phyloP scores from a whole-genome alignment of 2,797 vertebrate species.

The Pseudochromis fuscus region DNA sequence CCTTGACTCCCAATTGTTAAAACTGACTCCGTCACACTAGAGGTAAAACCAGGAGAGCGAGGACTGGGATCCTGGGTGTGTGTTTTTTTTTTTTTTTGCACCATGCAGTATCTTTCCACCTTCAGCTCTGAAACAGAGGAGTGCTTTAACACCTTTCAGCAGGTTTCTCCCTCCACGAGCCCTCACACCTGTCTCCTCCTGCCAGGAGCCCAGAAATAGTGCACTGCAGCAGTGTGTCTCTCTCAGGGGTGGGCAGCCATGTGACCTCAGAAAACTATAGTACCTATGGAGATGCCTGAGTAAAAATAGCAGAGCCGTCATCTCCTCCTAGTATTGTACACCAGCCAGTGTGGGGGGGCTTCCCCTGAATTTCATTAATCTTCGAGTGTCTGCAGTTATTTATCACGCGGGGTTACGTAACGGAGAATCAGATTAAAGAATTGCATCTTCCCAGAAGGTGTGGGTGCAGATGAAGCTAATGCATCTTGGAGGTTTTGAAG shows the following conservation, averaged over 20 bases:
- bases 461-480: conserved; percentile 57
- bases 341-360: conserved; percentile 53
- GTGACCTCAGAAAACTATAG: conserved; percentile 70
- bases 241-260: conserved; percentile 56
- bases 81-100: conserved; percentile 53
- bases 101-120: conserved; percentile 45
- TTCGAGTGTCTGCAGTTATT: conserved; percentile 68
- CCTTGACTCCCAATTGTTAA: conserved; percentile 58
- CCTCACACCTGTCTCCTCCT: conserved; percentile 79
- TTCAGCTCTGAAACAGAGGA: conserved; percentile 34
- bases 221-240: conserved; percentile 69
- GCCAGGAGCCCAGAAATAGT: conserved; percentile 77
- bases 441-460: conserved; percentile 58
- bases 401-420: conserved; percentile 70
- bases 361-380: conserved; percentile 74
- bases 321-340: conserved; percentile 47
- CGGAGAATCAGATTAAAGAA: conserved; percentile 65
- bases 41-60: conserved; percentile 22
- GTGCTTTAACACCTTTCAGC: conserved; percentile 69
- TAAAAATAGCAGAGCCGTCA: conserved; percentile 73
- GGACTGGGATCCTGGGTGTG: conserved; percentile 15
- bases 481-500: conserved; percentile 42
- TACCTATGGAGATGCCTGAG: conserved; percentile 70
- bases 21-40: conserved; percentile 40
- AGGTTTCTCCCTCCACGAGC: conserved; percentile 61